Conservation (phyloP, 2,113 vertebrate genomes). For the Benitochromis conjunctus region DNA sequence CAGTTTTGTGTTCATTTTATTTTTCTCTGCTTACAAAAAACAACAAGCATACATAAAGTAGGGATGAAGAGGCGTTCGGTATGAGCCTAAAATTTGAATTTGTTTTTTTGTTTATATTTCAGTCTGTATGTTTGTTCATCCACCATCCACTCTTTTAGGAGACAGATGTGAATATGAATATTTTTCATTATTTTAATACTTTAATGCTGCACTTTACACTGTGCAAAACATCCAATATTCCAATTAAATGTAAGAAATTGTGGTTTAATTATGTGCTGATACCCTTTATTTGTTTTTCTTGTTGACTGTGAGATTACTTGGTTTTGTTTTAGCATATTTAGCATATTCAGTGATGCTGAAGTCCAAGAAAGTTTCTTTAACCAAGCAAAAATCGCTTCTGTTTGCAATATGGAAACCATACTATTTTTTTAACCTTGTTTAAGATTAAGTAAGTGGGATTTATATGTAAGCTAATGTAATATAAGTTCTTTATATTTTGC, state of each 20-base stretch:
- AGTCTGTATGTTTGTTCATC: neutral
- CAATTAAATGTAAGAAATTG: neutral
- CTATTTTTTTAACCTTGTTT: neutral
- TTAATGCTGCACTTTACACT: neutral
- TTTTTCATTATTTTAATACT: neutral
- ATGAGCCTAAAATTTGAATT: neutral
- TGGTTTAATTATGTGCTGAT: neutral
- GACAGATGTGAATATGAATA: neutral
- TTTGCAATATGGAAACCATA: neutral
- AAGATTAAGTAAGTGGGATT: neutral
- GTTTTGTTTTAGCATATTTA: neutral
- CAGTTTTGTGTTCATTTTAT: neutral
- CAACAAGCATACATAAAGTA: neutral
- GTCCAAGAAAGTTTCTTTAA: neutral
- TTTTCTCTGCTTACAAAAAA: neutral
- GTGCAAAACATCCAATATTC: neutral
- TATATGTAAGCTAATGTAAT: neutral
- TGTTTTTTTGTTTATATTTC: neutral
- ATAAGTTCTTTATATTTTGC: neutral
- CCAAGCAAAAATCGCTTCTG: neutral
- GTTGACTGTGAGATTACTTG: neutral
- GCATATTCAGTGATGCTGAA: neutral
- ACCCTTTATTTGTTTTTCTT: neutral
- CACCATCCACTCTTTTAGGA: neutral
- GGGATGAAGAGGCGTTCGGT: accelerated